Evolutionary conservation across 2,113 vertebrate genomes (phyloP).

Genomic region (Empidonax traillii): DNA sequence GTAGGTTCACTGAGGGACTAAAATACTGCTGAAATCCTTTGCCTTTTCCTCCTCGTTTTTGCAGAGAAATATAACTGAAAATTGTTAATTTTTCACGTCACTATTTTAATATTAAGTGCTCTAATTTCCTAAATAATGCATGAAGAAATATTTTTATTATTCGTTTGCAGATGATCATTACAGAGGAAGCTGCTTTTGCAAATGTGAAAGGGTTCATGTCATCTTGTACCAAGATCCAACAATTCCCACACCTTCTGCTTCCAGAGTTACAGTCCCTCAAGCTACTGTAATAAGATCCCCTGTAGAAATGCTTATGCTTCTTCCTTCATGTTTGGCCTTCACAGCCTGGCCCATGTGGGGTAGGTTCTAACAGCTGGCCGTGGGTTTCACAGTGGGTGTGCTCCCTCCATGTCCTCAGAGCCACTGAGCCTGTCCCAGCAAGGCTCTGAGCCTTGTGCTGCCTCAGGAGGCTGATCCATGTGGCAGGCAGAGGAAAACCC

Average conservation of each 20-base stretch:
- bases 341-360: neutral
- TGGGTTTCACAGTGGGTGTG: neutral
- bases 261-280: neutral
- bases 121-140: neutral
- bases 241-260: neutral
- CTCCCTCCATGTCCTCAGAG: neutral
- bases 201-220: neutral
- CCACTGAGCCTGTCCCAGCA: neutral
- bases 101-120: neutral
- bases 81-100: neutral
- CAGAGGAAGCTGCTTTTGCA: neutral
- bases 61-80: neutral
- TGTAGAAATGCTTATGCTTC: rapidly evolving
- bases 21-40: neutral
- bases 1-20: neutral
- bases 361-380: neutral
- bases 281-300: neutral
- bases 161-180: neutral
- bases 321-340: neutral
- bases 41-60: neutral
- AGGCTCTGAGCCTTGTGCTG: neutral
- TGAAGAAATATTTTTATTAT: neutral
- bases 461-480: neutral
- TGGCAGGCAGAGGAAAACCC: neutral
- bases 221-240: neutral